Base-by-base conservation (phyloP, 1,140 invertebrate species). In the Lordiphosa stackelbergi region DNA sequence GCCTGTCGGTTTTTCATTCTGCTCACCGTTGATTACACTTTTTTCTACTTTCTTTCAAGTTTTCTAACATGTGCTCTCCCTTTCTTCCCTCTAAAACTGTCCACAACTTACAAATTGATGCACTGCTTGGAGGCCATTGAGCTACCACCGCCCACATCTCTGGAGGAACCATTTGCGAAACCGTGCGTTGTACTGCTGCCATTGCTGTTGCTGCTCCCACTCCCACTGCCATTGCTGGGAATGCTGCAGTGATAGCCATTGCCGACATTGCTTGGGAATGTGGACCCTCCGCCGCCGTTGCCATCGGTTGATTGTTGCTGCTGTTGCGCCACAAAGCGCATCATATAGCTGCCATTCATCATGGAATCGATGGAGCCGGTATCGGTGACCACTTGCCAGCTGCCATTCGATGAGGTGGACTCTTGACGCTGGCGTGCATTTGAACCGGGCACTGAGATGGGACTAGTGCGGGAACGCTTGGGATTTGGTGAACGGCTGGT, bases 311-410 rank as follows among this genome's bases (percentile, higher is more conserved):
- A 24, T 9, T 49, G 77, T 66, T 42, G 79, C 13, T 49, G 79
- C 42, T 79, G 75, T 42, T 85, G 88, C 28, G 91, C 88, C 37
- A 85, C 77, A 36, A 89, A 79, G 1, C 84, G 68, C 54, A 87
- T 88, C 78, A 90, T 89, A 61, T 90, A 81, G 57, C 89, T 88
- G 90, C 91, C 59, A 90, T 91, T 47, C 65, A 75, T 73, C 58
- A 60, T 70, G 12, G 85, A 87, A 57, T 91, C 88, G 31, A 93
- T 85, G 66, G 92, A 93, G 9, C 92, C 92, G 8, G 91, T 91
- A 24, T 91, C 92, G 7, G 91, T 91, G 45, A 93, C 91, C 75
- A 93, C 89, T 72, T 93, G 92, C 92, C 92, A 93, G 66, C 92
- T 93, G 42, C 79, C 79, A 53, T 85, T 85, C 28, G 85, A 87